Evolutionary conservation across 1,140 invertebrate genomes (phyloP), one percentile per base, ranked within the genome.

Genomic region (Ips nitidus): DNA sequence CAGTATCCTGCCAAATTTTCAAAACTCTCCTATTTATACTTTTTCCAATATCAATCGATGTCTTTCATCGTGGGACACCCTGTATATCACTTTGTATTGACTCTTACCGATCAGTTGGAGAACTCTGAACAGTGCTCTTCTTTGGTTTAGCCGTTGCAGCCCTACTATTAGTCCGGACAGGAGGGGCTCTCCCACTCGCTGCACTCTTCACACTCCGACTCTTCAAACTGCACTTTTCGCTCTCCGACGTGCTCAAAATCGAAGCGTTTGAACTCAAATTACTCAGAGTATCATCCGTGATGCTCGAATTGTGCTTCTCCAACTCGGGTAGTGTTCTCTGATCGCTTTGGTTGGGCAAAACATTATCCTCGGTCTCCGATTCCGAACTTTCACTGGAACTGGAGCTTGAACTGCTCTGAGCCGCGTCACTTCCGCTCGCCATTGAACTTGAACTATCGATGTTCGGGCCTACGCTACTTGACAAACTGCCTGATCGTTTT

Each of bases 381-480:
- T 73, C 68, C 2, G 71, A 73, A 22, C 52, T 68, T n/a, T 71
- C 52, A 0, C 70, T 69, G 38, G 52, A 65, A 57, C 47, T 57
- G 2, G 72, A 71, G 55, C 66, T 69, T n/a, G 69, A 66, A 5
- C 56, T 58, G 43, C 59, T 68, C 7, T 63, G 67, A n/a, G 55
- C 64, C 40, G 8, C 45, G 62, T 77, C 75, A 37, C 66, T 77
- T 8, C 77, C 77, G 52, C 73, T 74, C 6, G 74, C 71, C 55
- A 81, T 69, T 3, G 87, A 89, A 74, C 87, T 88, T 7, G 87
- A 88, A 60, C 87, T 89, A 79, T 90, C 87, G 4, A 88, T 81
- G 69, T 88, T 84, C 36, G 87, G 87, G 42, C 88, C 87, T 36
- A 88, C 80, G 70, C 88, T 89, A 70, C 88, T 90, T 0, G 88